These are phyloP conservation scores for Limnephilus rhombicus DNA, from an alignment of 2,888 invertebrate species.

Conservation along the genomic window DNA sequence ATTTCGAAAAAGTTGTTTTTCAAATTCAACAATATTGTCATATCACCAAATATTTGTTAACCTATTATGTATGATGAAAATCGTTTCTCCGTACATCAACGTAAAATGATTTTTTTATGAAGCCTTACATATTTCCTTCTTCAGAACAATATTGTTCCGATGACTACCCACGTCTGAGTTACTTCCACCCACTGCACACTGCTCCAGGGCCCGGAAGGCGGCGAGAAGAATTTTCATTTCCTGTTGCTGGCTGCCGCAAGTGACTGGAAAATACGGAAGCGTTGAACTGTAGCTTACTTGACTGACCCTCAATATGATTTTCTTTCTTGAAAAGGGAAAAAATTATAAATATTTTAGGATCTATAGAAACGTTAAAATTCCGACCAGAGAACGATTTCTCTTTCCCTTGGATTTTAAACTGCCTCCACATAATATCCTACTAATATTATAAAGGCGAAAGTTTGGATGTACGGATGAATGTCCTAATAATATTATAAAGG, in stretches of 20 bases:
- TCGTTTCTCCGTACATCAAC: background rate
- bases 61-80: background rate
- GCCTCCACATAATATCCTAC: too few species aligned
- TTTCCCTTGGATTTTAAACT: too few species aligned
- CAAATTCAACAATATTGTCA: background rate
- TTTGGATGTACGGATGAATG: too few species aligned
- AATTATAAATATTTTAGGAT: background rate
- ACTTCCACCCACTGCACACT: background rate
- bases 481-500: too few species aligned
- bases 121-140: background rate
- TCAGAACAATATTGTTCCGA: background rate
- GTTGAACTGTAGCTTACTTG: background rate
- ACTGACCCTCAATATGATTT: background rate
- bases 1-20: background rate
- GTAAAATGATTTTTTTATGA: background rate
- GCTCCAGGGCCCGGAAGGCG: background rate
- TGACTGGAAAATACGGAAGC: constrained; percentile 34
- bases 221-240: constrained; percentile 33
- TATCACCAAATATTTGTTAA: background rate
- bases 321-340: background rate
- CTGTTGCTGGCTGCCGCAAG: constrained; percentile 17
- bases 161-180: background rate
- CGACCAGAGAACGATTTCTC: too few species aligned
- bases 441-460: too few species aligned
- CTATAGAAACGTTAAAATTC: too few species aligned